phyloP scores from a whole-genome alignment of 2,797 vertebrate genomes.

The Eremophila alpestris region DNA sequence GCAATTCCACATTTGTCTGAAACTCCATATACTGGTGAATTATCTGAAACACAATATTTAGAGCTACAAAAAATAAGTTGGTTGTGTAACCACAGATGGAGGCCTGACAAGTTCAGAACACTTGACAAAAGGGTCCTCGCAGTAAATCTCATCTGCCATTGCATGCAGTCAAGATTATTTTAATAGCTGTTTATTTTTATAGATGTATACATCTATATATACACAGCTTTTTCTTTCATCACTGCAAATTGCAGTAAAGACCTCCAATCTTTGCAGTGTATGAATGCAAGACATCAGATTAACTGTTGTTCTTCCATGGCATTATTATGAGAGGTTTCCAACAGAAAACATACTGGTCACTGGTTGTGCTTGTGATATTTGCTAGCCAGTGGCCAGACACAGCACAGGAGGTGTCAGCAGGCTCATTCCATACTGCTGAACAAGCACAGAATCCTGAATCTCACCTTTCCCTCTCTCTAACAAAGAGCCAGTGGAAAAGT shows the following conservation, averaged over 20 bases:
- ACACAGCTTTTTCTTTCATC: background rate
- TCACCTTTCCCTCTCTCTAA: background rate
- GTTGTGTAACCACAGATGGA: background rate
- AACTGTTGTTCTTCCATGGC: background rate
- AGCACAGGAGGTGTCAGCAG: background rate
- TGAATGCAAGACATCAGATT: background rate
- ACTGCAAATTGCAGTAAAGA: background rate
- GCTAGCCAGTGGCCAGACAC: background rate
- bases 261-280: background rate
- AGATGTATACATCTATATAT: background rate
- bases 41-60: background rate
- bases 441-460: background rate
- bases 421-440: background rate
- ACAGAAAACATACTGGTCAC: background rate
- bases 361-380: background rate
- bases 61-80: background rate
- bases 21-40: background rate
- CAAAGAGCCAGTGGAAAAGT: background rate
- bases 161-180: background rate
- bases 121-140: background rate
- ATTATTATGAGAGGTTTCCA: background rate
- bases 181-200: background rate
- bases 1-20: background rate
- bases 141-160: background rate
- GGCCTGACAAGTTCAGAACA: background rate